A percentile compares a stretch with the other conserved stretches of the same genome.
These are phyloP conservation scores for Lasioglossum calceatum DNA, from an alignment of 2,888 invertebrate species.

Conservation along the genomic window DNA sequence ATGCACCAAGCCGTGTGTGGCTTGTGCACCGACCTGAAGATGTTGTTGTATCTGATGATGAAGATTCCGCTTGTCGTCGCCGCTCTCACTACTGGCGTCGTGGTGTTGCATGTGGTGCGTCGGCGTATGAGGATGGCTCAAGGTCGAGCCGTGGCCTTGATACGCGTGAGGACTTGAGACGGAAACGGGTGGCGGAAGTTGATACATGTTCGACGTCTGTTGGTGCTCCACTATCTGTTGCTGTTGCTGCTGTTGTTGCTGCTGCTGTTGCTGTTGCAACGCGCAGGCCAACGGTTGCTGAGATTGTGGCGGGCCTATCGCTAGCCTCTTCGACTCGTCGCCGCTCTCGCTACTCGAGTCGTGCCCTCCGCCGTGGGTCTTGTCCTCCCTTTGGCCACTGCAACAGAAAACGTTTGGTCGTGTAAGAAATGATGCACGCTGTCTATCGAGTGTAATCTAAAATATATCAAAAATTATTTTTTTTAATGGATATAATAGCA, in stretches of 20 bases:
- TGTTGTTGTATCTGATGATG: constrained; percentile 83
- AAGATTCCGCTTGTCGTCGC: constrained; percentile 82
- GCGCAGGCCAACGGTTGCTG: constrained; percentile 71
- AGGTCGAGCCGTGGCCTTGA: constrained; percentile 77
- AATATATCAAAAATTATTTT: too few relatives aligned
- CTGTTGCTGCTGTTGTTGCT: constrained; percentile 71
- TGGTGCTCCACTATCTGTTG: constrained; percentile 78
- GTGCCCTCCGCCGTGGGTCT: constrained; percentile 78
- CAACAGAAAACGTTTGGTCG: constrained; percentile 42
- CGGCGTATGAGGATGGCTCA: constrained; percentile 80
- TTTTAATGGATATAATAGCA: too few relatives aligned
- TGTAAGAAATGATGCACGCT: too few relatives aligned
- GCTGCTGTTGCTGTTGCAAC: constrained; percentile 58
- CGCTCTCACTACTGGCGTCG: constrained; percentile 77
- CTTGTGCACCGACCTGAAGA: constrained; percentile 76
- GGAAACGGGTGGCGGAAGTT: constrained; percentile 80
- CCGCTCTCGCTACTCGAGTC: constrained; percentile 83
- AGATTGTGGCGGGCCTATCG: constrained; percentile 70
- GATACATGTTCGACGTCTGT: constrained; percentile 80
- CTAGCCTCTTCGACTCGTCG: constrained; percentile 80
- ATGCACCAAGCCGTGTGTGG: constrained; percentile 80
- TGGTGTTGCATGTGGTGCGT: constrained; percentile 81
- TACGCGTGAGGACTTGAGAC: constrained; percentile 82
- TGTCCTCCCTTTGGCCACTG: constrained; percentile 82
- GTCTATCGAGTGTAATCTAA: too few relatives aligned